Evolutionary conservation across 1,140 invertebrate species (phyloP).

Genomic region (Halesus radiatus): DNA sequence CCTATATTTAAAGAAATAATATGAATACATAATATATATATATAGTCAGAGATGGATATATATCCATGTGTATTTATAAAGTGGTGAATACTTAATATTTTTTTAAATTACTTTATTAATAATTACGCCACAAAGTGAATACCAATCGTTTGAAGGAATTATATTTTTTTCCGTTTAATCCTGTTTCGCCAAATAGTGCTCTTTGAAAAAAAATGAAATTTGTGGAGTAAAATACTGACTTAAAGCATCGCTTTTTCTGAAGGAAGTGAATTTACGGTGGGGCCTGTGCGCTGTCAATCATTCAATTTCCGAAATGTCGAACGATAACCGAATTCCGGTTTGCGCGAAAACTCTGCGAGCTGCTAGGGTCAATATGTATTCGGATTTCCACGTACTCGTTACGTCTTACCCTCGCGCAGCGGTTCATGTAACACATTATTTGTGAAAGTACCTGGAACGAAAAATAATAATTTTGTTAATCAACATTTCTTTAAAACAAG

Average conservation of each 20-base stretch:
- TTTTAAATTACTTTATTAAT: too few relatives aligned
- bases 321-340: constrained; percentile 4
- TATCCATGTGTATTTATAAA: too few relatives aligned
- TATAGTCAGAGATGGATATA: too few relatives aligned
- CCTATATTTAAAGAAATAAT: too few relatives aligned
- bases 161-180: not conserved
- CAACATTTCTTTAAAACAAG: too few relatives aligned
- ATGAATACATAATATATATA: too few relatives aligned
- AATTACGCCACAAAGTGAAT: too few relatives aligned
- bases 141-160: too few relatives aligned
- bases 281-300: constrained; percentile 15
- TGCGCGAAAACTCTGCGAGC: not conserved
- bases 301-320: constrained; percentile 9
- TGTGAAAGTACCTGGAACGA: too few relatives aligned
- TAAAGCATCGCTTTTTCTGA: not conserved
- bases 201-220: not conserved
- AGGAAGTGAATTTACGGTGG: not conserved
- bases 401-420: not conserved
- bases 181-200: not conserved
- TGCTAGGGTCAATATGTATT: not conserved
- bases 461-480: too few relatives aligned
- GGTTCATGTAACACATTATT: not conserved
- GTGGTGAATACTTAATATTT: too few relatives aligned
- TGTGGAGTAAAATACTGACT: not conserved
- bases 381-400: not conserved